phyloP scores from a whole-genome alignment of 2,113 vertebrate species.

The Holacanthus passer region DNA sequence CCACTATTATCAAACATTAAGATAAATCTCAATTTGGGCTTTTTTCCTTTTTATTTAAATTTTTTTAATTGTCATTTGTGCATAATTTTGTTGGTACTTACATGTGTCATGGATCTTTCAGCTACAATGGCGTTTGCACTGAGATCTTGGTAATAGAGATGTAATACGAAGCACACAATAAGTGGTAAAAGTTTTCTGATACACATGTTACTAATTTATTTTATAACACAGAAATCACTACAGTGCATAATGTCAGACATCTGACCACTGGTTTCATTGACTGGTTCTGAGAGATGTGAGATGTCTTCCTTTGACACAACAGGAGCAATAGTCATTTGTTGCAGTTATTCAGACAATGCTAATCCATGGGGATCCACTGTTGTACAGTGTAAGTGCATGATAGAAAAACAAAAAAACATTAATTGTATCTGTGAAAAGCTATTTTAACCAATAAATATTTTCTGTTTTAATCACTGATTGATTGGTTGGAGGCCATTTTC shows the following conservation, averaged over 20 bases:
- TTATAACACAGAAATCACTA: conserved; percentile 81
- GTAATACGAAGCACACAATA: conserved; percentile 86
- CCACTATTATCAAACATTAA: conserved; percentile 78
- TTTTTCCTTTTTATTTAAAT: conserved; percentile 36
- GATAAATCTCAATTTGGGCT: conserved; percentile 66
- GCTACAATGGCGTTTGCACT: conserved; percentile 95
- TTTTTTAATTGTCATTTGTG: conserved; percentile 70
- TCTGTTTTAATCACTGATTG: conserved; percentile 73
- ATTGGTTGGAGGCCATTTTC: background rate
- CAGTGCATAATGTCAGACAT: conserved; percentile 62
- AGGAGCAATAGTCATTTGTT: conserved; percentile 61
- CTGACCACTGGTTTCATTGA: conserved; percentile 51
- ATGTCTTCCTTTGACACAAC: conserved; percentile 77
- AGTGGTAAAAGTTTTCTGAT: conserved; percentile 85
- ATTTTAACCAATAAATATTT: conserved; percentile 99
- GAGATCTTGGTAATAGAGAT: conserved; percentile 88
- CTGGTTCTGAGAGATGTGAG: conserved; percentile 30
- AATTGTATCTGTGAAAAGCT: conserved; percentile 89
- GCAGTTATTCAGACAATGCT: conserved; percentile 82
- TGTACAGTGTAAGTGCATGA: conserved; percentile 90
- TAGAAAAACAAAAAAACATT: conserved; percentile 83
- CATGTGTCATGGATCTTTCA: conserved; percentile 84
- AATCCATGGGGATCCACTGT: conserved; percentile 92
- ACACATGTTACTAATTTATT: conserved; percentile 97
- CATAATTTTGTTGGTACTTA: conserved; percentile 83